phyloP scores from a whole-genome alignment of 2,797 vertebrate species.

The Oceanodroma leucorhoa region DNA sequence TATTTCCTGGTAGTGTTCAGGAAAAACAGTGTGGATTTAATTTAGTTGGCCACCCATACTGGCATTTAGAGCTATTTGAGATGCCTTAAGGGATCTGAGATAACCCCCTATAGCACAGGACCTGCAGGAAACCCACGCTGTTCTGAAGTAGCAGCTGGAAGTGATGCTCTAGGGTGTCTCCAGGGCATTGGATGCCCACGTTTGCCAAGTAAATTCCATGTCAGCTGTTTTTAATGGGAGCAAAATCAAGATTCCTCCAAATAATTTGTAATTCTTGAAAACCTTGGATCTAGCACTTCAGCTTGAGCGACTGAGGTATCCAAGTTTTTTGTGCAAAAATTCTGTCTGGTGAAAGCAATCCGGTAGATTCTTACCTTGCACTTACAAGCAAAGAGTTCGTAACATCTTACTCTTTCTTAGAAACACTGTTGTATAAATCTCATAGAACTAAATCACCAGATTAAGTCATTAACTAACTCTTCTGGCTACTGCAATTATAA shows the following conservation, averaged over 20 bases:
- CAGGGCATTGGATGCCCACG: neutral
- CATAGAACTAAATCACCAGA: neutral
- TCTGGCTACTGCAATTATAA: neutral
- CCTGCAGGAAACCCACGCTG: neutral
- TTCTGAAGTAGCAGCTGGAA: neutral
- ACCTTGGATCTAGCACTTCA: neutral
- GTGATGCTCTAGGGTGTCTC: neutral
- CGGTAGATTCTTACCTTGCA: neutral
- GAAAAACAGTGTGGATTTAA: neutral
- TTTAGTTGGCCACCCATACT: neutral
- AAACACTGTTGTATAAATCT: neutral
- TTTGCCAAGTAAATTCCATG: neutral
- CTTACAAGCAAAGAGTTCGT: neutral
- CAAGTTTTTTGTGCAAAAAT: neutral
- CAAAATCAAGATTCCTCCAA: neutral
- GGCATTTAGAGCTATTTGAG: neutral
- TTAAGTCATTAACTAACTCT: neutral
- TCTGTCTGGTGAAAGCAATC: neutral
- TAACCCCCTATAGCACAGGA: neutral
- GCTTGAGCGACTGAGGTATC: neutral
- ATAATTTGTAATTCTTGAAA: neutral
- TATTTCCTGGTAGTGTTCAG: neutral
- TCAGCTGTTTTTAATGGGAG: neutral
- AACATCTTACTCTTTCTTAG: neutral
- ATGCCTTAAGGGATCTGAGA: neutral